Percentiles rank a stretch among this genome's conserved stretches.
Evolutionary conservation across 2,888 invertebrate species (phyloP).

Genomic region (Stenurella melanura): DNA sequence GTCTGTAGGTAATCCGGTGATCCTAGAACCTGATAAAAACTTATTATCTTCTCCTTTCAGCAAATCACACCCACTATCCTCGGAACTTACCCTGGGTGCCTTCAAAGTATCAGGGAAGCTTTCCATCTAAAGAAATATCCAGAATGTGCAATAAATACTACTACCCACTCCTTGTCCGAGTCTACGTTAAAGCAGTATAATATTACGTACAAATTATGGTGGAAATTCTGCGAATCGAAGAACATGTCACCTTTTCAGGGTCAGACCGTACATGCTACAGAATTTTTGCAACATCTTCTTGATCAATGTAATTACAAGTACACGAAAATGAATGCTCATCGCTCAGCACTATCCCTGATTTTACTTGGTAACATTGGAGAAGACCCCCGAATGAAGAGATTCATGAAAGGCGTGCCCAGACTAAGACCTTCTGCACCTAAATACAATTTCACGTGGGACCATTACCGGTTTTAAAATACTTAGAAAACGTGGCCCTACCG

Average conservation of each 20-base stretch:
- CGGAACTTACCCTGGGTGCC: too few relatives aligned
- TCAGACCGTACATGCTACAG: background rate
- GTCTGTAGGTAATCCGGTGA: too few relatives aligned
- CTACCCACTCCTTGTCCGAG: too few relatives aligned
- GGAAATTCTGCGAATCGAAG: constrained; percentile 18
- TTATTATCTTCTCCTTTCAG: too few relatives aligned
- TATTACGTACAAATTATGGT: constrained; percentile 22
- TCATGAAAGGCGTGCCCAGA: constrained; percentile 41
- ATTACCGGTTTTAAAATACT: constrained; percentile 13
- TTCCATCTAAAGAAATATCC: too few relatives aligned
- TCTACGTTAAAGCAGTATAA: too few relatives aligned
- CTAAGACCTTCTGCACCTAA: constrained; percentile 34
- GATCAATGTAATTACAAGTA: constrained; percentile 20
- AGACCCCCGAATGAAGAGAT: constrained; percentile 37
- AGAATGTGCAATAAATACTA: too few relatives aligned
- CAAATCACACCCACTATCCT: too few relatives aligned
- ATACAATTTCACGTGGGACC: constrained; percentile 44
- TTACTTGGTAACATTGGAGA: background rate
- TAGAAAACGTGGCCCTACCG: constrained; percentile 9
- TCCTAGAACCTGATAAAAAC: too few relatives aligned
- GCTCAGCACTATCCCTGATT: constrained; percentile 28
- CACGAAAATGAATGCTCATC: constrained; percentile 4
- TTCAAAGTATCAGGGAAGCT: too few relatives aligned
- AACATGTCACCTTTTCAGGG: constrained; percentile 1
- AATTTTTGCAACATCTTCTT: constrained; percentile 8